These are phyloP conservation scores for Zaprionus capensis DNA, from an alignment of 1,140 invertebrate species.

Conservation along the genomic window DNA sequence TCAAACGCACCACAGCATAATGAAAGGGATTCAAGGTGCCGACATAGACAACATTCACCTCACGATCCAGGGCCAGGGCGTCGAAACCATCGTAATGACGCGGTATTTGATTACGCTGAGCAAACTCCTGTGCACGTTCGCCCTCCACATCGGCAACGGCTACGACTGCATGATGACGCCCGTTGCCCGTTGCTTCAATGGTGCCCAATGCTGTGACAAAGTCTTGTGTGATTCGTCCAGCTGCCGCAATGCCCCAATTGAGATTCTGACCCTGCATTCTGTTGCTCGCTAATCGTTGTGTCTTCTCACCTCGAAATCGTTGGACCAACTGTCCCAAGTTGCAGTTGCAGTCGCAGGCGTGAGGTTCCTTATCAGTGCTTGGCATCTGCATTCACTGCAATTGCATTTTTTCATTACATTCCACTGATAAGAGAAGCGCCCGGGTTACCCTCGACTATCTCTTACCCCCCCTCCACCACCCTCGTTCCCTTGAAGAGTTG, in stretches of 20 bases:
- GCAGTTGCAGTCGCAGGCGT: conserved; percentile 25
- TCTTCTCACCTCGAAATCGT: conserved; percentile 24
- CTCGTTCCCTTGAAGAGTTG: neutral
- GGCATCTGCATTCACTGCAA: conserved; percentile 71
- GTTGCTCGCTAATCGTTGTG: conserved; percentile 4
- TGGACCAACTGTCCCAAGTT: conserved; percentile 39
- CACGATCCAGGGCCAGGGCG: conserved; percentile 88
- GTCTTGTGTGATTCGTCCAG: conserved; percentile 92
- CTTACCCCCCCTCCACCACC: neutral
- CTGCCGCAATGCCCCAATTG: conserved; percentile 90
- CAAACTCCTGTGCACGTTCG: conserved; percentile 89
- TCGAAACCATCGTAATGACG: conserved; percentile 91
- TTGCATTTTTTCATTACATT: conserved; percentile 58
- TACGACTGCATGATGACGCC: conserved; percentile 89
- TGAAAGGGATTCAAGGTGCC: conserved; percentile 90
- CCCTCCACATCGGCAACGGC: conserved; percentile 91
- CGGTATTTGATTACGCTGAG: conserved; percentile 88
- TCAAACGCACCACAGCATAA: conserved; percentile 88
- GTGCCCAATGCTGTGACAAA: conserved; percentile 90
- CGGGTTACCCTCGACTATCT: conserved; percentile 2
- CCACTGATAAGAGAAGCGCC: conserved; percentile 38
- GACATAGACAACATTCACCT: conserved; percentile 93
- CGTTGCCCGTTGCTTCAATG: conserved; percentile 84
- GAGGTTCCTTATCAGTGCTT: conserved; percentile 49
- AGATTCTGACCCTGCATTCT: conserved; percentile 60